A percentile compares a stretch with the other conserved stretches of the same genome.
These are phyloP conservation scores for Pachycephala philippinensis DNA, from an alignment of 2,113 vertebrate species.

Conservation along the genomic window DNA sequence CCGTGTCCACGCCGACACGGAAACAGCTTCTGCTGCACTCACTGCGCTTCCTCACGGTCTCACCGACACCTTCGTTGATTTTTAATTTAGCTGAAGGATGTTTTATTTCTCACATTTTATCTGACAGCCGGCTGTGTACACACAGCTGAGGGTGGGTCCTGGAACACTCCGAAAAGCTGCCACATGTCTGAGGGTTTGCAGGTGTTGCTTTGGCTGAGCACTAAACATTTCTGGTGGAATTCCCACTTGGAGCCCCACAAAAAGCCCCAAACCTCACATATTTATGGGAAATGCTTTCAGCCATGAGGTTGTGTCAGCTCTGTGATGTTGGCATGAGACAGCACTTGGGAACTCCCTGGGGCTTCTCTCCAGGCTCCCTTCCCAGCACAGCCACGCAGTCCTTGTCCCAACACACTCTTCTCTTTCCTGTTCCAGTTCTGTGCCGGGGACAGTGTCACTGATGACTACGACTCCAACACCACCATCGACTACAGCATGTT, in stretches of 20 bases:
- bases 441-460: slow-evolving; percentile 25
- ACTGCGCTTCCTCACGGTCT: rapidly evolving
- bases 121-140: neutral
- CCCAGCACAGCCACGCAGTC: rapidly evolving
- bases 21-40: neutral
- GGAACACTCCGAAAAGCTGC: neutral
- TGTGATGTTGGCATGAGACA: neutral
- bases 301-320: neutral
- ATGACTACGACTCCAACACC: slow-evolving; percentile 50
- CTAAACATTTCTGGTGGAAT: neutral
- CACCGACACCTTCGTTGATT: neutral
- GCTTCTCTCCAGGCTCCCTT: neutral
- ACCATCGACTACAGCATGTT: slow-evolving; percentile 71
- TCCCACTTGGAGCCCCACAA: neutral
- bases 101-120: neutral
- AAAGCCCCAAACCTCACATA: neutral
- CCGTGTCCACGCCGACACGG: rapidly evolving
- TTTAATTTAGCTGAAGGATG: neutral
- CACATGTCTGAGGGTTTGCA: neutral
- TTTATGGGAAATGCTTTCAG: neutral
- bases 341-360: neutral
- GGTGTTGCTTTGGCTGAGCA: neutral
- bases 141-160: neutral
- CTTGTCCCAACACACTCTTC: neutral
- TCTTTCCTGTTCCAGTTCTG: slow-evolving; percentile 48